Conservation (phyloP, 2,888 invertebrate species). For the Lutraria lutraria region DNA sequence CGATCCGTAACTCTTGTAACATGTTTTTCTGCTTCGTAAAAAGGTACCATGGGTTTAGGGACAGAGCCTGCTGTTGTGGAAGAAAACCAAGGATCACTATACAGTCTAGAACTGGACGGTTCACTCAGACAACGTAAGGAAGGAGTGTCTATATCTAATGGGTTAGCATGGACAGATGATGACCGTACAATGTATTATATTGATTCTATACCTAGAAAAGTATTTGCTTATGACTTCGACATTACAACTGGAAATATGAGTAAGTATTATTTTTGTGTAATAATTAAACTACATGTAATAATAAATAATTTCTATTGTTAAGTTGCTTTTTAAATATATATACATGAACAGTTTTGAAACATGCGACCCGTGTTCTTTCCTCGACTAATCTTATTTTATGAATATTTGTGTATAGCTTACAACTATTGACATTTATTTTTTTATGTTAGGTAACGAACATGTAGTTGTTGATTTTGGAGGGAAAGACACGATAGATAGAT, state of each 20-base stretch:
- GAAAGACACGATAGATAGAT: constrained; percentile 60
- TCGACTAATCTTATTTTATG: neutral
- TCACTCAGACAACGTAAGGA: constrained; percentile 70
- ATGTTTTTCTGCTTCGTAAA: too few species aligned
- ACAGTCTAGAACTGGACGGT: constrained; percentile 76
- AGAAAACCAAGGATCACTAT: constrained; percentile 77
- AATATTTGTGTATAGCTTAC: neutral
- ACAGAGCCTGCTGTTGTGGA: constrained; percentile 70
- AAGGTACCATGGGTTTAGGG: constrained; percentile 85
- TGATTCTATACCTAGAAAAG: constrained; percentile 90
- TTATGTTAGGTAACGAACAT: constrained; percentile 76
- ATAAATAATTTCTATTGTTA: neutral
- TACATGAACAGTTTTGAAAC: neutral
- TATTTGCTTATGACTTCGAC: constrained; percentile 89
- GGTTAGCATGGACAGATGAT: constrained; percentile 92
- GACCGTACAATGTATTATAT: constrained; percentile 92
- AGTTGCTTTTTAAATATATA: too few species aligned
- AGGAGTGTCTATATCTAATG: constrained; percentile 90
- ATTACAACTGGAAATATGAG: constrained; percentile 3
- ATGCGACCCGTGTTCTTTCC: neutral
- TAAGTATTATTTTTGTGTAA: neutral
- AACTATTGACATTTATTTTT: neutral
- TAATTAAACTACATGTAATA: neutral
- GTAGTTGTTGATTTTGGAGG: constrained; percentile 71
- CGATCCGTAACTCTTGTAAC: too few species aligned